These are phyloP conservation scores for Cheirogaleus medius DNA, from an alignment of 2,113 vertebrate species.

Conservation along the genomic window DNA sequence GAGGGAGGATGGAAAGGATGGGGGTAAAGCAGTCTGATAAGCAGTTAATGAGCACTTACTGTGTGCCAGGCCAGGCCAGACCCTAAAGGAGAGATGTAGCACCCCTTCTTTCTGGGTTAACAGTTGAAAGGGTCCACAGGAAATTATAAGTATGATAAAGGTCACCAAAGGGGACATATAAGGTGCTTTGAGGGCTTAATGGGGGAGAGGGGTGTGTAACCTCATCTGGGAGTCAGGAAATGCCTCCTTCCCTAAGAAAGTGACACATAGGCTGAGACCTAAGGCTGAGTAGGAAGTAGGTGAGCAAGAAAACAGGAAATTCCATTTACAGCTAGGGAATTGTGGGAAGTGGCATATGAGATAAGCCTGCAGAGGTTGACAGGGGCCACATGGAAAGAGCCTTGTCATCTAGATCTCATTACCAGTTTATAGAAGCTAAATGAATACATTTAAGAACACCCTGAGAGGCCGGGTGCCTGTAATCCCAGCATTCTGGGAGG, in stretches of 20 bases:
- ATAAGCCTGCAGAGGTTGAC: not conserved
- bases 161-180: not conserved
- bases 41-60: not conserved
- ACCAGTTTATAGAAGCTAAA: not conserved
- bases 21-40: not conserved
- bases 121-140: not conserved
- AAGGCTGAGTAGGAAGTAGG: not conserved
- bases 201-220: not conserved
- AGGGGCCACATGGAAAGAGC: not conserved
- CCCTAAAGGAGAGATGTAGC: not conserved
- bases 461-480: not conserved
- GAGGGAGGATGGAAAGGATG: not conserved
- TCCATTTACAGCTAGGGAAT: not conserved
- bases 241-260: not conserved
- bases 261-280: not conserved
- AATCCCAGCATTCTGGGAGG: no score
- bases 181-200: not conserved
- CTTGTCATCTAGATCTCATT: not conserved
- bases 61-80: not conserved
- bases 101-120: not conserved
- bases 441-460: not conserved
- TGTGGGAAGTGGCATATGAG: not conserved
- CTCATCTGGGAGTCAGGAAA: not conserved
- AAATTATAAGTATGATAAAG: not conserved
- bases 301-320: conserved; percentile 48